Conservation (phyloP, 2,113 vertebrate genomes). For the Pandion haliaetus region DNA sequence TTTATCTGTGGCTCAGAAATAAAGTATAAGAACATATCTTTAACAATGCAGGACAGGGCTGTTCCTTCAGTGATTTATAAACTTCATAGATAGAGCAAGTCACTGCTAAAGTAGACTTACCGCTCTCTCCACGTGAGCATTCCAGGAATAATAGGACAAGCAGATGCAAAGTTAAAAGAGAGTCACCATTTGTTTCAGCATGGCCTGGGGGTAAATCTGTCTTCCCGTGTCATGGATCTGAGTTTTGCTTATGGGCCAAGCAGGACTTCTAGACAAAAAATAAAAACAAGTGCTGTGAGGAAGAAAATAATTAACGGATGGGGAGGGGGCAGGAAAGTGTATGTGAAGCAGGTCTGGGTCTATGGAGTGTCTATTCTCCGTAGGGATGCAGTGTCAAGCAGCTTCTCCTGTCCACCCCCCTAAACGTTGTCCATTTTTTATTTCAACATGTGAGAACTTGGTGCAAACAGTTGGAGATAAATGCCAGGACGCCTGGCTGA, state of each 20-base stretch:
- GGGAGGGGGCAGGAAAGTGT: background rate
- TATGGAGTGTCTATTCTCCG: rapidly evolving
- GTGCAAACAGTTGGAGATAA: background rate
- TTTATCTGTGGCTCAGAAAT: background rate
- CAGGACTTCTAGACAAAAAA: background rate
- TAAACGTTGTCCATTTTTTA: rapidly evolving
- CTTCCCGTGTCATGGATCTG: rapidly evolving
- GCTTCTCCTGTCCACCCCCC: rapidly evolving
- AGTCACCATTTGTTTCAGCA: background rate
- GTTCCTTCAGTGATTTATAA: background rate
- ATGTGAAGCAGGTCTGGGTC: background rate
- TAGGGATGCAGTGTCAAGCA: rapidly evolving
- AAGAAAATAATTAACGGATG: background rate
- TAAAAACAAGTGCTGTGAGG: background rate
- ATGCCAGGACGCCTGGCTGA: background rate
- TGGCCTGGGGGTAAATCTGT: background rate
- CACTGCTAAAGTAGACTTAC: background rate
- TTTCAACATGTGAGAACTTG: rapidly evolving
- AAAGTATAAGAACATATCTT: background rate
- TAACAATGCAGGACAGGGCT: slow-evolving; percentile 16
- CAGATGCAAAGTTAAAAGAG: background rate
- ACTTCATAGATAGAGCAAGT: background rate
- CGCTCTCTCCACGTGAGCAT: background rate
- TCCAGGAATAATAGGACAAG: background rate
- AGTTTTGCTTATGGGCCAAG: background rate